Evolutionary conservation across 2,113 vertebrate species (phyloP), one percentile per base, ranked within the genome.

Genomic region (Pteropus alecto): DNA sequence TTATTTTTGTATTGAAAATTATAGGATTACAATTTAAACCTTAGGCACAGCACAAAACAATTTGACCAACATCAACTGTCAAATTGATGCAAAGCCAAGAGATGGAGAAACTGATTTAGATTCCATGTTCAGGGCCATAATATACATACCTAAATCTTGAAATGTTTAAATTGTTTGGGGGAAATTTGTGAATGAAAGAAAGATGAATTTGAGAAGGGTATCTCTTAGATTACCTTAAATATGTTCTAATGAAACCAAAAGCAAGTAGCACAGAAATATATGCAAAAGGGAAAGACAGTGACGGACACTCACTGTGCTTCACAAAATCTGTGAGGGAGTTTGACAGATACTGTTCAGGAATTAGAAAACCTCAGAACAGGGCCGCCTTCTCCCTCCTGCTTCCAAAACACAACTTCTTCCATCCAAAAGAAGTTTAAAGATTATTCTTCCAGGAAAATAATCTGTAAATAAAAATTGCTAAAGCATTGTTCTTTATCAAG

Each of bases 1-100:
- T 97, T 93, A 94, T 93, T 97, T 97, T 97, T 95, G 68, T 82
- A 93, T 96, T 97, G 97, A 97, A 98, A 95, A 76, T 9, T 38
- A 43, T 91, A 77, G 68, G 46, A 83, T 98, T 97, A 76, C 85
- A 35, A 96, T 98, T 96, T 93, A 93, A 95, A 87, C 60, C 43
- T 93, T 93, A 92, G 93, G 28, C 56, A 96, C 46, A 94, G 96
- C 81, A 91, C 73, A 78, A 46, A 78, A 87, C 70, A 74, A 60
- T 58, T 58, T 97, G 73, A 94, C 41, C 38, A 65, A 77, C 60
- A 82, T 51, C 4, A 84, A 70, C 88, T 74, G 77, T 96, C 87
- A 91, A 92, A 77, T 46, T 43, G 61, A 93, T 70, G 24, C 82
- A 97, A 88, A 89, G 3, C 35, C 93, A 97, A 5, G 6, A 1